A percentile compares a stretch with the other conserved stretches of the same genome.
phyloP scores from a whole-genome alignment of 2,797 vertebrate genomes.

The Urosaurus nigricauda region DNA sequence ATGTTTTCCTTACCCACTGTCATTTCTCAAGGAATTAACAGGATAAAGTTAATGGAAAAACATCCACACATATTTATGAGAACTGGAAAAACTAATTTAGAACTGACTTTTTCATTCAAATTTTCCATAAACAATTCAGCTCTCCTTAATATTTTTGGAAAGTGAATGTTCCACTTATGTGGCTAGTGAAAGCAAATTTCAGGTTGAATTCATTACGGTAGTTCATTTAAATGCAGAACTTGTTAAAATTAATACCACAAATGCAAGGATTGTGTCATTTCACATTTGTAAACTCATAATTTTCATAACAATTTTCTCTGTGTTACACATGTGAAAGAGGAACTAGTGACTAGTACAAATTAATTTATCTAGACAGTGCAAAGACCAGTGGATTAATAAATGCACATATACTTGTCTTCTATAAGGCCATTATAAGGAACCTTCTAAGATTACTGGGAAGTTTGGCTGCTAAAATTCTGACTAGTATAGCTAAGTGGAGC shows the following conservation, averaged over 20 bases:
- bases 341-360: background rate
- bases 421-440: background rate
- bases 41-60: slow-evolving; percentile 25
- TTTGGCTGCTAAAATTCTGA: background rate
- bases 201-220: background rate
- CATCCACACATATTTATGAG: background rate
- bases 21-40: slow-evolving; percentile 34
- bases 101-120: background rate
- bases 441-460: background rate
- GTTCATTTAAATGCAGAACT: background rate
- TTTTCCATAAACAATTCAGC: slow-evolving; percentile 10
- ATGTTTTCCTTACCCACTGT: slow-evolving; percentile 17
- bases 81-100: slow-evolving; percentile 8
- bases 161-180: background rate
- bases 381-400: background rate
- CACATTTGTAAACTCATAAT: background rate
- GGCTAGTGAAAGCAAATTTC: slow-evolving; percentile 22
- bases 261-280: background rate
- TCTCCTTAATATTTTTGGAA: slow-evolving; percentile 8
- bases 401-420: background rate
- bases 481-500: background rate
- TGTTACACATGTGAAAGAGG: too few species aligned
- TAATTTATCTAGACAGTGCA: background rate
- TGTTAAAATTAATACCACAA: background rate
- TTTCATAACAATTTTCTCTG: background rate